A percentile compares a stretch with the other conserved stretches of the same genome.
phyloP scores from a whole-genome alignment of 2,888 invertebrate species.

The Acanthoscelides obtectus region DNA sequence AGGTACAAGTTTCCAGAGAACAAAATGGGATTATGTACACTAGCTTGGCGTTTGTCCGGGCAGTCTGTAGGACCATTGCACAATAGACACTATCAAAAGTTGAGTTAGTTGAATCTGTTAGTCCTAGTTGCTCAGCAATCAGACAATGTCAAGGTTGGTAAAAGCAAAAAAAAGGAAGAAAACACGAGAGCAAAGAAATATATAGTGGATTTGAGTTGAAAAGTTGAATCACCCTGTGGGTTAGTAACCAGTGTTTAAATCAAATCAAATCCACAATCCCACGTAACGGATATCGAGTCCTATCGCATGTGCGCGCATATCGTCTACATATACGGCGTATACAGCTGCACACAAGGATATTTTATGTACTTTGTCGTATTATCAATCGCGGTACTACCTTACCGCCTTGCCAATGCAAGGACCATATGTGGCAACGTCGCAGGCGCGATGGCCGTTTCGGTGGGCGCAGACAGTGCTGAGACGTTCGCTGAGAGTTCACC shows the following conservation, averaged over 20 bases:
- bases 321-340: neutral
- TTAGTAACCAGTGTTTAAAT: neutral
- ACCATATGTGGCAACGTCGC: constrained; percentile 1
- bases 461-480: constrained; percentile 27
- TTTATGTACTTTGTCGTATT: neutral
- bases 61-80: no score
- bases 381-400: neutral
- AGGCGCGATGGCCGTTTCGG: constrained; percentile 9
- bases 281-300: neutral
- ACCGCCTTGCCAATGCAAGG: no score
- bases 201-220: no score
- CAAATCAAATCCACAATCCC: neutral
- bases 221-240: neutral
- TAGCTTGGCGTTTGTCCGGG: no score
- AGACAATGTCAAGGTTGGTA: no score
- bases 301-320: neutral
- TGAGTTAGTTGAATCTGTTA: no score
- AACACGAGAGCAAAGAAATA: no score
- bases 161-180: no score
- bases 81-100: no score
- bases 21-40: no score
- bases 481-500: constrained; percentile 17
- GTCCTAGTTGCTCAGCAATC: no score
- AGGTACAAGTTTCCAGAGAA: no score
- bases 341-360: neutral